Base-by-base conservation (phyloP, 2,888 invertebrate species). In the Agriopis marginaria region DNA sequence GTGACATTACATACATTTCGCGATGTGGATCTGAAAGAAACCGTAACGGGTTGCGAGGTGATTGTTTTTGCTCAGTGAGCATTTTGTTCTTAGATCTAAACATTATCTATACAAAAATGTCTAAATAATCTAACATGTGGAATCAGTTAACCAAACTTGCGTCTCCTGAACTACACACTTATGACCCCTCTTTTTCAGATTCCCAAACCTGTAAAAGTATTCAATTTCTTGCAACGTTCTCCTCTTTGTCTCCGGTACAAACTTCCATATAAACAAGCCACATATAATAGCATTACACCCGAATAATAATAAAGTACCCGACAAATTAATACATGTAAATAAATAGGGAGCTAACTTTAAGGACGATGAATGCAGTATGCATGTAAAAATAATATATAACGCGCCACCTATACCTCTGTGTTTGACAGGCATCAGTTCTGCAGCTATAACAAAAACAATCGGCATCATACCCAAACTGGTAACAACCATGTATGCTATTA, bases 241-340 rank as follows among this genome's bases (percentile, higher is more conserved):
- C 0, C 68, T 64, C 4, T 75, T 77, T 0, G 77, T 77, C 61
- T 77, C 75, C 4, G 77, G 77, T 4, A 77, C 63, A 63, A 54
- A 77, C 39, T 61, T 75, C 75, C 73, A 77, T 1, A 77, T 51
- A 12, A 67, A 51, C 11, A 68, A n/a, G 10, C 62, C 54, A 47
- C 74, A 76, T 2, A 74, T 2, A 23, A 73, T 55, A 0, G 68
- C 54, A 55, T 71, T 73, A 0, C 54, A 12, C 5, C 66, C 58
- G n/a, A 62, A 75, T 12, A 75, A 40, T 1, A 74, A 44, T 9
- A 75, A 70, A 7, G 74, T 72, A 7, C 74, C 71, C 55, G 55
- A 71, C 23, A 74, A 32, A 3, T 58, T 56, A 17, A 76, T 44
- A 40, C 66, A 61, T 7, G 63, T 7, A 2, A 76, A 63, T 12